Evolutionary conservation across 2,113 vertebrate species (phyloP), one percentile per base, ranked within the genome.

Genomic region (Dipodomys ordii): DNA sequence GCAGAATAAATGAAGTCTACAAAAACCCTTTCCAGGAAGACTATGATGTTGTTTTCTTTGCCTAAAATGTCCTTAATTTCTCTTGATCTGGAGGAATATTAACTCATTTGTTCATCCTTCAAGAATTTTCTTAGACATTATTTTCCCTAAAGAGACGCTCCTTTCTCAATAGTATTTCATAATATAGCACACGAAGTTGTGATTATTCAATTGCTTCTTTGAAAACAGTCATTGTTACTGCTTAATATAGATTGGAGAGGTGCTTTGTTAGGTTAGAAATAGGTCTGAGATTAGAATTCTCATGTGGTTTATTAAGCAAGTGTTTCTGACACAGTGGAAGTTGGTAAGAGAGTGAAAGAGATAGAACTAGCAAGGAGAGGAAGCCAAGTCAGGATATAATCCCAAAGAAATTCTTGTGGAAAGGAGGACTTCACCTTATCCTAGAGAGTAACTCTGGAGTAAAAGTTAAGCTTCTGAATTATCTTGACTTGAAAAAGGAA

Each of bases 121-220:
- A 96, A 89, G 23, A 94, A 87, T 81, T 92, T 90, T 35, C 39
- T 87, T 93, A 73, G 87, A 76, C 62, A 25, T 92, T 93, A 79
- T 65, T 30, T 95, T 91, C 39, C 89, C 28, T 83, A 44, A 89
- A 35, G 13, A 80, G 28, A 83, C 16, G 60, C 39, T 53, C 30
- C 13, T 7, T 79, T 81, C 49, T 91, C n/a, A 83, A 49, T 67
- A 96, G 12, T 69, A 89, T 84, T 95, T 91, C 44, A 84, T 83
- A 80, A 62, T 93, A 39, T 64, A 86, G 25, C 62, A 91, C 76
- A 81, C 72, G 92, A 23, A 35, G 81, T 10, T 90, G 32, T 73
- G 86, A 87, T 80, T 92, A 90, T 44, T 80, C 15, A 90, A 76
- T 73, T 86, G 62, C 8, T n/a, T 49, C 19, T 90, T 80, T 73